Conservation (phyloP, 2,797 vertebrate species). For the Karalla daura region DNA sequence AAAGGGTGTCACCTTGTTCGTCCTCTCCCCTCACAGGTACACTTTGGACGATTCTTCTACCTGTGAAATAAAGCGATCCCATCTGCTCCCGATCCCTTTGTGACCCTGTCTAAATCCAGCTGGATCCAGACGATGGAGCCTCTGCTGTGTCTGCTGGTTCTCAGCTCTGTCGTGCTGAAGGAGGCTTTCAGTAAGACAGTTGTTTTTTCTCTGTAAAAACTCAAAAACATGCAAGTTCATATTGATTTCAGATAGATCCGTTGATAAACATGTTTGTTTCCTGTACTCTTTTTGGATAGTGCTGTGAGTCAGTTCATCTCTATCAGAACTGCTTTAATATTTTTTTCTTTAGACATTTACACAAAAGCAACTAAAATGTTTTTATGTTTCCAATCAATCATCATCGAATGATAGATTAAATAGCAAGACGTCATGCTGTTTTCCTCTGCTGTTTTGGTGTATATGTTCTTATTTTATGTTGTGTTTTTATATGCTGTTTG, state of each 20-base stretch:
- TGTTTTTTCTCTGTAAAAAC: neutral
- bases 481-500: too few relatives aligned
- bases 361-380: too few relatives aligned
- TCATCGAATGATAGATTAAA: too few relatives aligned
- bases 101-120: conserved; percentile 9
- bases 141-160: conserved; percentile 49
- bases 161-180: conserved; percentile 42
- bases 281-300: too few relatives aligned
- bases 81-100: conserved; percentile 14
- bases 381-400: too few relatives aligned
- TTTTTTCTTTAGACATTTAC: neutral
- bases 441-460: too few relatives aligned
- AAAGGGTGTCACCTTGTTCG: neutral
- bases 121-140: conserved; percentile 47
- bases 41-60: neutral
- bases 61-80: conserved; percentile 1
- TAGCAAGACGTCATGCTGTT: too few relatives aligned
- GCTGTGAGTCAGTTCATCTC: too few relatives aligned
- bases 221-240: neutral
- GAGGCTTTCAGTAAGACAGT: conserved; percentile 51
- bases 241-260: neutral
- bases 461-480: too few relatives aligned
- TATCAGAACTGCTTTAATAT: neutral
- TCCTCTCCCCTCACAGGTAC: conserved; percentile 11
- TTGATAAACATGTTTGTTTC: too few relatives aligned